Conservation (phyloP, 2,113 vertebrate species). For the Calidris pygmaea region DNA sequence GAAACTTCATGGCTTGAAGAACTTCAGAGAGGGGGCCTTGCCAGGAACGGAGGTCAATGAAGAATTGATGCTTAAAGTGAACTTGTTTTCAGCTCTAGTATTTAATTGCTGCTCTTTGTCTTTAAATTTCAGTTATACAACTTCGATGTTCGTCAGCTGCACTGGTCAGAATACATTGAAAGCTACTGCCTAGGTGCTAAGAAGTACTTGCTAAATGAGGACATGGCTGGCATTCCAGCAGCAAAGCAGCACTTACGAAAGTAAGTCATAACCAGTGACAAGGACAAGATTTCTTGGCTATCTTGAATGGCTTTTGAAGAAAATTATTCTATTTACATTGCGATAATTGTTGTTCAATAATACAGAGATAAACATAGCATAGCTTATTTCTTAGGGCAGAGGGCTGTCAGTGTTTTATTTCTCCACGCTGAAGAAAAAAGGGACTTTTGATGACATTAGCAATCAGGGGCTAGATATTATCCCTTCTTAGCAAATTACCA, state of each 20-base stretch:
- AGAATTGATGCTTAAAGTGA: not conserved
- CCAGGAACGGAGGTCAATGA: not conserved
- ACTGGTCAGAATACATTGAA: constrained; percentile 95
- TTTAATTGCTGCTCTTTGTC: not conserved
- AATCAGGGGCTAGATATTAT: not conserved
- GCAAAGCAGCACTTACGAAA: constrained; percentile 89
- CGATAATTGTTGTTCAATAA: not conserved
- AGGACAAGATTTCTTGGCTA: not conserved
- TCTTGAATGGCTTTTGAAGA: not conserved
- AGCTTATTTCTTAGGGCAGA: not conserved
- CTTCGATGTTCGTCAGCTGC: constrained; percentile 91
- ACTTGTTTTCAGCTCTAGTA: not conserved
- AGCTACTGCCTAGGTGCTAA: constrained; percentile 93
- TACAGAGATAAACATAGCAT: not conserved
- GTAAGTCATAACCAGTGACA: constrained; percentile 69
- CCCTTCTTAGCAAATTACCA: not conserved
- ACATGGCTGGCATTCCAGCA: constrained; percentile 92
- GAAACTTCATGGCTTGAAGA: not conserved
- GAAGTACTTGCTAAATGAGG: constrained; percentile 95
- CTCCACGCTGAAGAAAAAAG: not conserved
- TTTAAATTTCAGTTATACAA: constrained; percentile 84
- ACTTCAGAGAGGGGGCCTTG: not conserved
- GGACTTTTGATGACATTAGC: not conserved
- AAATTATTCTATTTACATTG: not conserved
- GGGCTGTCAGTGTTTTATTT: not conserved